A percentile compares a stretch with the other conserved stretches of the same genome.
These are phyloP conservation scores for Pegea sp. DNA, from an alignment of 23 tunicate species.

Conservation along the genomic window DNA sequence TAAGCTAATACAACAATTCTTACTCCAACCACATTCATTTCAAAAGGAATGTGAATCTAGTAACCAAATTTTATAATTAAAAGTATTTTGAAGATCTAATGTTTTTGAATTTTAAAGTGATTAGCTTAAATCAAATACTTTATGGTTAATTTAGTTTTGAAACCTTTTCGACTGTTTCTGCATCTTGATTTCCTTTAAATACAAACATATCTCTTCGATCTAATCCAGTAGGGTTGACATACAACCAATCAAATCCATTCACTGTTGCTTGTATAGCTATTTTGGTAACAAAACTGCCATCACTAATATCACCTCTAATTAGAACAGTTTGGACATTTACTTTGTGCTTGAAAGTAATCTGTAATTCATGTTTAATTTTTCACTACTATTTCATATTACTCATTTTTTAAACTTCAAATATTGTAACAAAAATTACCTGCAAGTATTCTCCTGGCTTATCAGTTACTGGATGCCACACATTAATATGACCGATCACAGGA, in stretches of 20 bases:
- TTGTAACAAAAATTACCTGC: too few species aligned
- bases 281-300: constrained; percentile 54
- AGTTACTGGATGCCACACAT: constrained; percentile 32
- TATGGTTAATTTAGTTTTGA: too few species aligned
- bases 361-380: not conserved
- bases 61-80: not conserved
- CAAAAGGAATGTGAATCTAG: constrained; percentile 23
- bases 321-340: constrained; percentile 12
- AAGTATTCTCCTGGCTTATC: constrained; percentile 28
- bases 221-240: constrained; percentile 19
- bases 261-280: constrained; percentile 21
- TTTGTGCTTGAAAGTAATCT: constrained; percentile 14
- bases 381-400: not conserved
- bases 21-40: constrained; percentile 19
- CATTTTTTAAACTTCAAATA: not conserved
- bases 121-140: too few species aligned
- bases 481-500: constrained; percentile 1
- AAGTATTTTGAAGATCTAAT: too few species aligned
- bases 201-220: constrained; percentile 7
- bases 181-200: constrained; percentile 36
- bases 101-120: too few species aligned
- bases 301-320: constrained; percentile 23
- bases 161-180: constrained; percentile 19
- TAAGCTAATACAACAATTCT: constrained; percentile 43
- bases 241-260: constrained; percentile 27